These are phyloP conservation scores for Cairina moschata DNA, from an alignment of 2,113 vertebrate genomes.

Conservation along the genomic window DNA sequence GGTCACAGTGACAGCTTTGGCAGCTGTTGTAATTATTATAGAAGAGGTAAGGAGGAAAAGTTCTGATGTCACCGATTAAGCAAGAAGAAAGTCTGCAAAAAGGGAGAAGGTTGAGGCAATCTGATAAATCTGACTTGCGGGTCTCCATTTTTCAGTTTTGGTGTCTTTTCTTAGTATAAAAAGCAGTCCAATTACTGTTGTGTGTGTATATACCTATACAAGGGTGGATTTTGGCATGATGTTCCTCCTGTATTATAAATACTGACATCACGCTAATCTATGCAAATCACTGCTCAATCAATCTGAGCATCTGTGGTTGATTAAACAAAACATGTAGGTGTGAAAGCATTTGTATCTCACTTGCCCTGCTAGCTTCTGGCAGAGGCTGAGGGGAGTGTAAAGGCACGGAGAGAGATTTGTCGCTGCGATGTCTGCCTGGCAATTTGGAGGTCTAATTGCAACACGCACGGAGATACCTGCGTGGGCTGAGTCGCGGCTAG, in stretches of 20 bases:
- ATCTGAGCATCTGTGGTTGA: conserved; percentile 66
- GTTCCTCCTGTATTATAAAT: conserved; percentile 33
- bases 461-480: not conserved
- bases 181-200: not conserved
- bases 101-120: not conserved
- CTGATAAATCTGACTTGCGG: not conserved
- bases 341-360: conserved; percentile 55
- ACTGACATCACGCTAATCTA: conserved; percentile 55
- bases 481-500: not conserved
- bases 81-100: not conserved
- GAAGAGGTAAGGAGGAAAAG: not conserved
- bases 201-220: not conserved
- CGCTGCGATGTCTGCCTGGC: not conserved
- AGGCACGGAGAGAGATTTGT: conserved; percentile 14
- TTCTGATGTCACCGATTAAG: not conserved
- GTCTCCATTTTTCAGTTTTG: not conserved
- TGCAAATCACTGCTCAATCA: conserved; percentile 64
- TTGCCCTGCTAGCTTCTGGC: conserved; percentile 39
- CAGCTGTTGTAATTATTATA: conserved; percentile 12
- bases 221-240: conserved; percentile 37
- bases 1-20: not conserved
- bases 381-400: conserved; percentile 28
- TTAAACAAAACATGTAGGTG: conserved; percentile 67
- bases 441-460: not conserved
- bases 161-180: not conserved